Conservation (phyloP, 1,140 invertebrate genomes). For the Tetraneura akinire region DNA sequence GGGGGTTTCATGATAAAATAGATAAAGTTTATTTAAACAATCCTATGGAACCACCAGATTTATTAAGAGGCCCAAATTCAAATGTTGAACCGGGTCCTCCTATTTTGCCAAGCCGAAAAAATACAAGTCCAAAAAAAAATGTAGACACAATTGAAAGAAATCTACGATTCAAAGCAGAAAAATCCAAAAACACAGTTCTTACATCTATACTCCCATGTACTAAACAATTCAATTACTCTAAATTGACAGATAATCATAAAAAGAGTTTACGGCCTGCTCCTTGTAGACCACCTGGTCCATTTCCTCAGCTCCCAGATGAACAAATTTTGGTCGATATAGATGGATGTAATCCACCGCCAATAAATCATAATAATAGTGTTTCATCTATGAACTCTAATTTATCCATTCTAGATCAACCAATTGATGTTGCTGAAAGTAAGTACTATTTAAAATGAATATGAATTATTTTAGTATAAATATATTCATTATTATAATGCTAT, state of each 20-base stretch:
- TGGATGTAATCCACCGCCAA: slow-evolving; percentile 27
- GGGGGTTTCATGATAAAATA: slow-evolving; percentile 82
- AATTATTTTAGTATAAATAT: not conserved
- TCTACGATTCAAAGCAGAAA: slow-evolving; percentile 29
- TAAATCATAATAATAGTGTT: slow-evolving; percentile 4
- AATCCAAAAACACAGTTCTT: slow-evolving; percentile 39
- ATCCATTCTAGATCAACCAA: slow-evolving; percentile 76
- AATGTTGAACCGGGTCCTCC: slow-evolving; percentile 18
- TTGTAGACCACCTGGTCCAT: slow-evolving; percentile 53
- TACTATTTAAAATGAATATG: slow-evolving; percentile 8
- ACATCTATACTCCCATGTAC: slow-evolving; percentile 59
- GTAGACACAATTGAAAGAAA: not conserved
- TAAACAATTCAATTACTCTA: slow-evolving; percentile 77
- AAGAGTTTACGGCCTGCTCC: slow-evolving; percentile 52
- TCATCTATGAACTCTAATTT: slow-evolving; percentile 6
- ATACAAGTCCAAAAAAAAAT: slow-evolving; percentile 7
- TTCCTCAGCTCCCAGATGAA: slow-evolving; percentile 18
- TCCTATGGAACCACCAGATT: slow-evolving; percentile 80
- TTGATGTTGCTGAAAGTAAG: slow-evolving; percentile 61
- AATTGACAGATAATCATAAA: slow-evolving; percentile 68
- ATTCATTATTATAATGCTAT: not conserved
- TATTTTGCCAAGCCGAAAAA: slow-evolving; percentile 45
- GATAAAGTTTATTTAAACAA: slow-evolving; percentile 78
- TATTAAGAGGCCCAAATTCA: slow-evolving; percentile 61
- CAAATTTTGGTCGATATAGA: slow-evolving; percentile 52